Conservation (phyloP, 2,797 vertebrate genomes). For the Sphenopsis melanotis region DNA sequence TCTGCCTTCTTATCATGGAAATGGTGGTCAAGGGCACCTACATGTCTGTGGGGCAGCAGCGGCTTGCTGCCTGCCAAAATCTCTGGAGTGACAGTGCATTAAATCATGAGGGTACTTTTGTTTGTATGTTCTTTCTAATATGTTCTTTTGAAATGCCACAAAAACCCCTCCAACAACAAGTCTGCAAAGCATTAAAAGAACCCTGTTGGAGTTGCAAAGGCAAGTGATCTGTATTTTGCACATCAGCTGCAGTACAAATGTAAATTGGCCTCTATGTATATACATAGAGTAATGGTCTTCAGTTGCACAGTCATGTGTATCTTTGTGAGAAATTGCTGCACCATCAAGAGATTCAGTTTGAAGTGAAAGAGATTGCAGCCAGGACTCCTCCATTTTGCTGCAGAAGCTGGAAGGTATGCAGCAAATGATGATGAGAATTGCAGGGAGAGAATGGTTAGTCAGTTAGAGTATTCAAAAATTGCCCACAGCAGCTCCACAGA, state of each 20-base stretch:
- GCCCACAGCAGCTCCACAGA: not conserved
- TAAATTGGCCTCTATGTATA: not conserved
- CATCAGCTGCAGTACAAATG: not conserved
- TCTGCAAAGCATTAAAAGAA: not conserved
- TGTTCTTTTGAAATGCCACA: not conserved
- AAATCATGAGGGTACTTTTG: not conserved
- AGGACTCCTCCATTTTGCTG: not conserved
- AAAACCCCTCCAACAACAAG: not conserved
- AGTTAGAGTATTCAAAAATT: not conserved
- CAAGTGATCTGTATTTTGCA: not conserved
- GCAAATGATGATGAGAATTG: slow-evolving; percentile 7
- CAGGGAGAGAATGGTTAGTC: not conserved
- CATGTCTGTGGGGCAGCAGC: not conserved
- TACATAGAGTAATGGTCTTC: not conserved
- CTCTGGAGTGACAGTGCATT: not conserved
- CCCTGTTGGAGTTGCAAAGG: not conserved
- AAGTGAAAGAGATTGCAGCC: not conserved
- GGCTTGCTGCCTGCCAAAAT: accelerated
- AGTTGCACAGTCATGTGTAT: not conserved
- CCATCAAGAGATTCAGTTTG: not conserved
- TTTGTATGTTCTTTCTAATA: not conserved
- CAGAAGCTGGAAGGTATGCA: not conserved
- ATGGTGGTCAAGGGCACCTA: not conserved
- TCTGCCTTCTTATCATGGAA: not conserved
- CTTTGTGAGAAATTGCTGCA: not conserved